Evolutionary conservation across 2,888 invertebrate species (phyloP), one percentile per base, ranked within the genome.

Genomic region (Papilio gigon): DNA sequence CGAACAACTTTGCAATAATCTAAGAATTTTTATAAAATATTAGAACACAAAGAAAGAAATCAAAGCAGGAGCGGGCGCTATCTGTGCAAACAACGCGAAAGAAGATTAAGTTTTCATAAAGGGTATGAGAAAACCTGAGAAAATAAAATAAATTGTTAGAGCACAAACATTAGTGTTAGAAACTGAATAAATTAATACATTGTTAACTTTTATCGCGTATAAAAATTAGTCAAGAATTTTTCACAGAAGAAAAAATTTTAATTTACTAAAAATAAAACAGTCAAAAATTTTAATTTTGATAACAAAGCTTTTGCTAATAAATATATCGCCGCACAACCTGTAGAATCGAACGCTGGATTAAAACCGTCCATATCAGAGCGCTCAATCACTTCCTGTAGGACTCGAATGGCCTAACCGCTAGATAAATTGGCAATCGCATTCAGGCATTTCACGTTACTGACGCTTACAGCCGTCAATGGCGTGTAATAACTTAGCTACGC

Each of bases 361-460:
- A 56, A 56, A n/a, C 53, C 30, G 53, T 56, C 53, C 53, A 56
- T 30, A 56, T 56, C 65, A 62, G 63, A 58, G 25, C 63, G 47
- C 58, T 47, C 35, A 58, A 63, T 68, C 58, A 63, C 63, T 58
- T 58, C 47, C 42, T 37, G 42, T 27, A 47, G 63, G 20, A 37
- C 47, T 27, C 47, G 30, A 68, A 68, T 64, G 64, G 58, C 59
- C 47, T 64, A 59, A 59, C 68, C 68, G 59, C 63, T 64, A 68
- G 64, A 64, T 68, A 68, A 59, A 68, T 68, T 64, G 68, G 59
- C 68, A 68, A 68, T 68, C 59, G 58, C 68, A 64, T 68, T 64
- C 68, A 68, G 64, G 37, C 68, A 68, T 68, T 68, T 68, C 59
- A 68, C 44, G 58, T 47, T 58, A 63, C 47, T 47, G 47, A 68